Percentiles rank a stretch among this genome's conserved stretches.
These are phyloP conservation scores for Lepidurus apus DNA, from an alignment of 1,140 invertebrate genomes.

Conservation along the genomic window DNA sequence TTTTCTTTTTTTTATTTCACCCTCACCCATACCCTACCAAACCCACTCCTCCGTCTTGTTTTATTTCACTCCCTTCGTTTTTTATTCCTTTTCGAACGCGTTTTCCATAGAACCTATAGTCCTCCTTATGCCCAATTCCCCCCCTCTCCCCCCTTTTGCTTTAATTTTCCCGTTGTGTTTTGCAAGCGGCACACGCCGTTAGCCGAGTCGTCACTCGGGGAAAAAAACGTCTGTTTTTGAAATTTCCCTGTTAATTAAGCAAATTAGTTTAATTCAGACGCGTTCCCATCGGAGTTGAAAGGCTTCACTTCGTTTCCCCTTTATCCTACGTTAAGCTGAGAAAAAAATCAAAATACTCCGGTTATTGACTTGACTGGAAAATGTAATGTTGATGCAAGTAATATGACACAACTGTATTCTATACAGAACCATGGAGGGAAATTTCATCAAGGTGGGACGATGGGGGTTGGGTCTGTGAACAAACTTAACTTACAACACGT, in stretches of 20 bases:
- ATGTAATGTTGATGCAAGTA: neutral
- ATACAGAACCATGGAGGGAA: constrained; percentile 1
- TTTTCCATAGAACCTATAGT: neutral
- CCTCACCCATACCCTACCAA: neutral
- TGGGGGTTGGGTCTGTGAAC: neutral
- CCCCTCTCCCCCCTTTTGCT: neutral
- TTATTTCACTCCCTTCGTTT: constrained; percentile 15
- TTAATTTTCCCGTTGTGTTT: too few species aligned
- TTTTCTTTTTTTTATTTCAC: neutral
- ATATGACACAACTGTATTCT: constrained; percentile 20
- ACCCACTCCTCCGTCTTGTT: neutral
- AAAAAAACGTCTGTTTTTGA: too few species aligned
- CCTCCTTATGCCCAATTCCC: neutral
- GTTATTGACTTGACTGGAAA: too few species aligned
- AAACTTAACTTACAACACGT: neutral
- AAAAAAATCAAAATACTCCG: too few species aligned
- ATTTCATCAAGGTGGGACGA: neutral
- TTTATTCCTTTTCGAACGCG: neutral
- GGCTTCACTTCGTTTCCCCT: too few species aligned
- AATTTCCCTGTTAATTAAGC: too few species aligned
- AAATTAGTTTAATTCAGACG: too few species aligned
- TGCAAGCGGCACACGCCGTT: too few species aligned
- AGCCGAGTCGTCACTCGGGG: too few species aligned
- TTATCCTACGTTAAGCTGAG: too few species aligned
- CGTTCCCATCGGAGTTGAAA: too few species aligned